Percentiles rank a stretch among this genome's conserved stretches.
phyloP scores from a whole-genome alignment of 2,888 invertebrate species.

The Chamaedrilus cognettii region DNA sequence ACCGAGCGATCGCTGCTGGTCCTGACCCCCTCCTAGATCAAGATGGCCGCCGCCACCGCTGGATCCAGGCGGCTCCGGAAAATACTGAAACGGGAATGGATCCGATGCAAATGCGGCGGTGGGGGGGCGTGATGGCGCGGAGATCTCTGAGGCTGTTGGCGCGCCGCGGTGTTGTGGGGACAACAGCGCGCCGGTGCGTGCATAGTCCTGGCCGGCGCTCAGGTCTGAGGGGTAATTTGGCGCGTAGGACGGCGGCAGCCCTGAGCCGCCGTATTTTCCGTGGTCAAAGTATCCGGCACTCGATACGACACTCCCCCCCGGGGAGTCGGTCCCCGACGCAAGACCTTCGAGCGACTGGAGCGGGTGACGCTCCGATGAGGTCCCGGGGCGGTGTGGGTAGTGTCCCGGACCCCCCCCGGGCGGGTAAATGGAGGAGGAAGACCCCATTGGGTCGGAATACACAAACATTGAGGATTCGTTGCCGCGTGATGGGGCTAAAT shows the following conservation, averaged over 20 bases:
- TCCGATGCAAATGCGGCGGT: neutral
- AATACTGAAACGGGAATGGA: constrained; percentile 38
- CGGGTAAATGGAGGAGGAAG: neutral
- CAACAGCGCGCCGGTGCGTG: neutral
- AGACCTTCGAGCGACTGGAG: constrained; percentile 21
- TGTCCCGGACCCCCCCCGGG: neutral
- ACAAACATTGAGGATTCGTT: constrained; percentile 3
- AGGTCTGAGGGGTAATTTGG: neutral
- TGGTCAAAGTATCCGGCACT: constrained; percentile 1
- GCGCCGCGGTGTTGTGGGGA: too few relatives aligned
- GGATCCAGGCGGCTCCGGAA: constrained; percentile 38
- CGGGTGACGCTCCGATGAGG: constrained; percentile 4
- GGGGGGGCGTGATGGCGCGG: neutral
- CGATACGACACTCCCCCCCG: neutral
- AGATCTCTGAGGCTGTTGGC: neutral
- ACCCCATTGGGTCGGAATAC: neutral
- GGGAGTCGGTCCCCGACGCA: constrained; percentile 9
- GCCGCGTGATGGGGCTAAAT: too few relatives aligned
- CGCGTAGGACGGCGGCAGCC: neutral
- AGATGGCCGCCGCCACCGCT: constrained; percentile 1
- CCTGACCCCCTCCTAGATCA: constrained; percentile 6
- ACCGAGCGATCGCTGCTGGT: constrained; percentile 10
- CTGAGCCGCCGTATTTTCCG: neutral
- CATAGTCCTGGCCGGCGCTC: constrained; percentile 1
- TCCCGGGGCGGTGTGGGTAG: constrained; percentile 7